These are phyloP conservation scores for Trypoxylon attenuatum DNA, from an alignment of 2,888 invertebrate species.

Conservation along the genomic window DNA sequence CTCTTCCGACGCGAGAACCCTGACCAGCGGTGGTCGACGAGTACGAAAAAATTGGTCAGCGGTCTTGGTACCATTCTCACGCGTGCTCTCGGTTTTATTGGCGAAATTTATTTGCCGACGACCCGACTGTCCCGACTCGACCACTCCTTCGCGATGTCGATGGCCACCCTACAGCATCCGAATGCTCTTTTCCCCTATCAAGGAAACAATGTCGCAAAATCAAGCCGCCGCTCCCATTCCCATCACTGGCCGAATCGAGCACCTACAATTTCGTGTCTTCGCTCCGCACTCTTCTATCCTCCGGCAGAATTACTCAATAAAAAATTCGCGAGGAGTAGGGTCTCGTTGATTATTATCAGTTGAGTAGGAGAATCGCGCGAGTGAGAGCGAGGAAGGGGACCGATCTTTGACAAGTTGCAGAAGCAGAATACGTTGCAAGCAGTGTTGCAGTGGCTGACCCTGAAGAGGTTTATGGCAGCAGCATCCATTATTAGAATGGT, in stretches of 20 bases:
- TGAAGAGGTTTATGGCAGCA: constrained; percentile 55
- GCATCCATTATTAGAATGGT: constrained; percentile 62
- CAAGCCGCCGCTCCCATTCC: neutral
- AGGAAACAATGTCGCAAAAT: constrained; percentile 1
- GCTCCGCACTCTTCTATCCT: too few species aligned
- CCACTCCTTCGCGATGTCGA: constrained; percentile 23
- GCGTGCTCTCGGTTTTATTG: constrained; percentile 44
- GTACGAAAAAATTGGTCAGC: constrained; percentile 61
- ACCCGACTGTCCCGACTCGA: constrained; percentile 10
- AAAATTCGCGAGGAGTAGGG: too few species aligned
- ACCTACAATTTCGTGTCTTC: too few species aligned
- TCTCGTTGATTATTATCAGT: neutral
- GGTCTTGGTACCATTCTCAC: constrained; percentile 39
- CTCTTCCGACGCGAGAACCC: constrained; percentile 63
- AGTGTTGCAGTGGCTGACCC: constrained; percentile 44
- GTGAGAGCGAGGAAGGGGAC: constrained; percentile 17
- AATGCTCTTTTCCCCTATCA: neutral
- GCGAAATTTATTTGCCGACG: constrained; percentile 55
- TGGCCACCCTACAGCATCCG: neutral
- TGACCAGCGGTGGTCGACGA: constrained; percentile 38
- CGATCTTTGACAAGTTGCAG: constrained; percentile 11
- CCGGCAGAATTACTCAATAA: too few species aligned
- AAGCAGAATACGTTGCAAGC: constrained; percentile 20
- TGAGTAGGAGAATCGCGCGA: constrained; percentile 13
- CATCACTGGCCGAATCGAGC: too few species aligned